These are phyloP conservation scores for Ctenicera cuprea DNA, from an alignment of 2,888 invertebrate genomes.

Conservation along the genomic window DNA sequence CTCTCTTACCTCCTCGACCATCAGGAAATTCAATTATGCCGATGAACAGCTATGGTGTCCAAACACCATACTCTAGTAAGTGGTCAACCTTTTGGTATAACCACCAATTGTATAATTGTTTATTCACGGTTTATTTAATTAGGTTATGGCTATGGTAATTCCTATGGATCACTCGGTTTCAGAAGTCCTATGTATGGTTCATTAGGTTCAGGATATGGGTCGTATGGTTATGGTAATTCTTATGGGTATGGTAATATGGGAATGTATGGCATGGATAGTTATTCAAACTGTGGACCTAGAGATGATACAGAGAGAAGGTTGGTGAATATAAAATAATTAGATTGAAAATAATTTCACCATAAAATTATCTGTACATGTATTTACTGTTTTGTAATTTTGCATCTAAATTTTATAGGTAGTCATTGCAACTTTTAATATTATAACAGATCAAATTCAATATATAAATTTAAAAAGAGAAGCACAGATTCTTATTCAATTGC, in stretches of 20 bases:
- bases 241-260: conserved; percentile 61
- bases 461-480: too few species aligned
- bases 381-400: too few species aligned
- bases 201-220: conserved; percentile 61
- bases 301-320: conserved; percentile 80
- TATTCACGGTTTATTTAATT: not conserved
- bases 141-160: conserved; percentile 51
- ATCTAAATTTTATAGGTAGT: too few species aligned
- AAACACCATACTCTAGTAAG: conserved; percentile 60
- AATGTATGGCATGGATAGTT: conserved; percentile 71
- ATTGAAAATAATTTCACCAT: too few species aligned
- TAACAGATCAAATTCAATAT: too few species aligned
- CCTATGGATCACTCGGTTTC: conserved; percentile 49
- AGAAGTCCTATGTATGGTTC: conserved; percentile 55
- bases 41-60: conserved; percentile 54
- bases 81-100: not conserved
- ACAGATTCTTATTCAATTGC: too few species aligned
- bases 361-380: too few species aligned
- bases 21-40: conserved; percentile 46
- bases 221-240: conserved; percentile 63
- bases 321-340: not conserved
- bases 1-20: conserved; percentile 70
- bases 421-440: too few species aligned
- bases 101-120: not conserved
- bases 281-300: conserved; percentile 62